Evolutionary conservation across 2,888 invertebrate genomes (phyloP).

Genomic region (Hecatera dysodea): DNA sequence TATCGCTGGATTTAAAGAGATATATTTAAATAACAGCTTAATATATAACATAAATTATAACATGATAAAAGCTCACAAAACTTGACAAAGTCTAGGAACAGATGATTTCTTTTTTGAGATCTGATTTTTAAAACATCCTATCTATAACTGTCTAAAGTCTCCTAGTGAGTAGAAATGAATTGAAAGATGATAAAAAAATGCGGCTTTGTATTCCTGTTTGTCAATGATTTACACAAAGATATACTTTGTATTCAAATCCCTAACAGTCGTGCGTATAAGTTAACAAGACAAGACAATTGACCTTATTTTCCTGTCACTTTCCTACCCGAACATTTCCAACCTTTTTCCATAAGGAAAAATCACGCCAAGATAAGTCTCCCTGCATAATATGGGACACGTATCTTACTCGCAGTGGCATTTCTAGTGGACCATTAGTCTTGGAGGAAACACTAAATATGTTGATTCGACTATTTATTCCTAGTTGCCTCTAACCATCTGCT

Average conservation of each 20-base stretch:
- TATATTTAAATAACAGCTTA: no score
- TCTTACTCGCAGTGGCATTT: conserved; percentile 58
- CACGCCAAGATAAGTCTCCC: conserved; percentile 36
- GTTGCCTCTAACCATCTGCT: conserved; percentile 63
- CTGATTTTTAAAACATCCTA: no score
- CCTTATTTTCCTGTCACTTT: conserved; percentile 43
- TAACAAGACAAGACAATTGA: conserved; percentile 44
- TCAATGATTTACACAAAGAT: background rate
- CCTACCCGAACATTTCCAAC: conserved; percentile 18
- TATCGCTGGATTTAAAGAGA: no score
- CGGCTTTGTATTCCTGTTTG: no score
- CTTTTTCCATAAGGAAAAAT: conserved; percentile 47
- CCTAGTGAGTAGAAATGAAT: no score
- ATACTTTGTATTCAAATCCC: conserved; percentile 1
- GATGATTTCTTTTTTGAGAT: no score
- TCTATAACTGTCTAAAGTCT: no score
- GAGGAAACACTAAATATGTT: conserved; percentile 70
- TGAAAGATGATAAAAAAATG: no score
- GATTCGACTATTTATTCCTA: conserved; percentile 74
- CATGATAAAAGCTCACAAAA: no score
- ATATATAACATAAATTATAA: no score
- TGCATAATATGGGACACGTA: conserved; percentile 49
- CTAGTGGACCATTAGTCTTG: conserved; percentile 60
- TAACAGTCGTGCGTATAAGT: conserved; percentile 32
- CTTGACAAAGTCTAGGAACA: no score